Evolutionary conservation across 2,888 invertebrate species (phyloP).

Genomic region (Oxystoma pomonae): DNA sequence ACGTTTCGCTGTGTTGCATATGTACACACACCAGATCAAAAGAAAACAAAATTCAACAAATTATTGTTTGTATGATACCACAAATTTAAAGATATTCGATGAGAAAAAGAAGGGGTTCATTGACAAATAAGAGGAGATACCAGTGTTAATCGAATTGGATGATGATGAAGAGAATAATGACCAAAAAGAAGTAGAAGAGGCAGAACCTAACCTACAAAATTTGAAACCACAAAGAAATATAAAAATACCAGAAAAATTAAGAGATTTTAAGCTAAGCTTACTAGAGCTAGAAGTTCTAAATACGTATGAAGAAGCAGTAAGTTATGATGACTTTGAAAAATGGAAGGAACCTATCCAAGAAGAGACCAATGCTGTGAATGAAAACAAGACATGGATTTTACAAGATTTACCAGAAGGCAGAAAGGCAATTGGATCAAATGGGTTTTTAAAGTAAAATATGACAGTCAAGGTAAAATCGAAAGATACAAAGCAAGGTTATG

Average conservation of each 20-base stretch:
- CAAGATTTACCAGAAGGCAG: neutral
- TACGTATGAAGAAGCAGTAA: constrained; percentile 1
- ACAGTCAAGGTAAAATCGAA: neutral
- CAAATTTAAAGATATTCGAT: neutral
- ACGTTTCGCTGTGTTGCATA: neutral
- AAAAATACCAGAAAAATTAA: neutral
- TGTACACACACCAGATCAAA: neutral
- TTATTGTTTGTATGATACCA: neutral
- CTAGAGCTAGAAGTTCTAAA: neutral
- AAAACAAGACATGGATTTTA: neutral
- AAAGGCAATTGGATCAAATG: neutral
- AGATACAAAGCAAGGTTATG: neutral
- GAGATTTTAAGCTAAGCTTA: neutral
- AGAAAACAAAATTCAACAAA: neutral
- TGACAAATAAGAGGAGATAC: neutral
- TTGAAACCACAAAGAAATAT: neutral
- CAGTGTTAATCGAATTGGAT: neutral
- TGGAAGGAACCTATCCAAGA: no score
- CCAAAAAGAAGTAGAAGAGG: neutral
- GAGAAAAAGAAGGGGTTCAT: neutral
- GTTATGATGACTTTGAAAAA: no score
- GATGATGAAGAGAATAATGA: neutral
- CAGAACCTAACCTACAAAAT: neutral
- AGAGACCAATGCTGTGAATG: neutral
- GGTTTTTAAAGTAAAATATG: neutral